Evolutionary conservation across 2,797 vertebrate species (phyloP).

Genomic region (Hipposideros larvatus): DNA sequence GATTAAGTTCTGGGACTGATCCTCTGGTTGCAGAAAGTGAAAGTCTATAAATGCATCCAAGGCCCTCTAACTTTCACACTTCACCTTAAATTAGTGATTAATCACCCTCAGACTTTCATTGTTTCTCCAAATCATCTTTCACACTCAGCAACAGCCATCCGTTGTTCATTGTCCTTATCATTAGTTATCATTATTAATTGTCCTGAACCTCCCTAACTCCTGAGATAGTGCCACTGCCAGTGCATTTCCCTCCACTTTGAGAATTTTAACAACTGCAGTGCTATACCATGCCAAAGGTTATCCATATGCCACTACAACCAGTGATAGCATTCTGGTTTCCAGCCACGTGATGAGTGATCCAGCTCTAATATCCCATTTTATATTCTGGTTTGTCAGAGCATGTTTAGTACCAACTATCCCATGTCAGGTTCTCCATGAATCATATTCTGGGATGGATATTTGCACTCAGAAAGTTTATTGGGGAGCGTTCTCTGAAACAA

Average conservation of each 20-base stretch:
- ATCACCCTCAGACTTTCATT: constrained; percentile 41
- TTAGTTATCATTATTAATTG: constrained; percentile 22
- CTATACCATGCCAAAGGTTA: not conserved
- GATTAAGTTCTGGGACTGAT: not conserved
- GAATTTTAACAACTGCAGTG: not conserved
- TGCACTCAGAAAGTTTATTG: not conserved
- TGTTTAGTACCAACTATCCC: not conserved
- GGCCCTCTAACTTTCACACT: constrained; percentile 39
- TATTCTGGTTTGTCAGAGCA: not conserved
- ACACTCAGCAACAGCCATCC: not conserved
- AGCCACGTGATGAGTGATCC: not conserved
- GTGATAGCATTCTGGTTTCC: not conserved
- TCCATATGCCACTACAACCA: not conserved
- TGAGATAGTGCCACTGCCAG: not conserved
- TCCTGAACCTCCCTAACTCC: not conserved
- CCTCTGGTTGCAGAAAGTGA: not conserved
- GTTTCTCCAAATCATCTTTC: constrained; percentile 33
- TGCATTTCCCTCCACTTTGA: not conserved
- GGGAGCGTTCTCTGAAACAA: not conserved
- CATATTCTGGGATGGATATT: not conserved
- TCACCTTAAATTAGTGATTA: constrained; percentile 62
- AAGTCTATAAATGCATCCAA: constrained; percentile 48
- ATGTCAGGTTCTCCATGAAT: not conserved
- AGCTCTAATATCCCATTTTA: not conserved
- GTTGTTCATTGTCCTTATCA: not conserved